phyloP scores from a whole-genome alignment of 2,888 invertebrate species.

The Meandrusa payeni region DNA sequence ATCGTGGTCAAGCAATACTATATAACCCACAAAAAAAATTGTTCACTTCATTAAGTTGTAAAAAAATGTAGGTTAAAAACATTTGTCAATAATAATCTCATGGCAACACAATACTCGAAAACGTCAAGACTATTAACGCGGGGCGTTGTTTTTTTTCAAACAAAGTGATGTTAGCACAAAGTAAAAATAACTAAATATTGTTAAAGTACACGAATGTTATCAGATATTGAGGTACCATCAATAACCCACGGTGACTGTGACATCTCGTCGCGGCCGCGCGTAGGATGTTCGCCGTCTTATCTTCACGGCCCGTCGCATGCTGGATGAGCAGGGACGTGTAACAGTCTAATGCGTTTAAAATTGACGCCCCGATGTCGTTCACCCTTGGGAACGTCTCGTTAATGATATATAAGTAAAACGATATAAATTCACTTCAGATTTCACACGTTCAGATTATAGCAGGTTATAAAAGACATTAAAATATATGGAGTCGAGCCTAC shows the following conservation, averaged over 20 bases:
- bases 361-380: slow-evolving; percentile 20
- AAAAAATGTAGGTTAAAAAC: neutral
- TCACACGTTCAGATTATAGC: neutral
- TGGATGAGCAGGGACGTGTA: slow-evolving; percentile 23
- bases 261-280: slow-evolving; percentile 25
- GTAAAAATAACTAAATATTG: slow-evolving; percentile 22
- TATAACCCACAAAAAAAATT: too few relatives aligned
- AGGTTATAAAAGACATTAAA: too few relatives aligned
- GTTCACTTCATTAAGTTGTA: too few relatives aligned
- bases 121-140: neutral
- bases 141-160: slow-evolving; percentile 2
- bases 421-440: neutral
- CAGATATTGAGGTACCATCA: slow-evolving; percentile 29
- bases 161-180: slow-evolving; percentile 17
- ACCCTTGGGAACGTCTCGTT: slow-evolving; percentile 8
- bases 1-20: too few relatives aligned
- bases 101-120: slow-evolving; percentile 5
- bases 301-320: slow-evolving; percentile 28
- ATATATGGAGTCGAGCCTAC: too few relatives aligned
- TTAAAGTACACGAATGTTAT: slow-evolving; percentile 24
- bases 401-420: neutral
- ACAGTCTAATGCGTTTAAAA: slow-evolving; percentile 24
- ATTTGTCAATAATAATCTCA: slow-evolving; percentile 8
- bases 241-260: slow-evolving; percentile 31
- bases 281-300: slow-evolving; percentile 31